phyloP scores from a whole-genome alignment of 2,113 vertebrate species.

The Lutjanus erythropterus region DNA sequence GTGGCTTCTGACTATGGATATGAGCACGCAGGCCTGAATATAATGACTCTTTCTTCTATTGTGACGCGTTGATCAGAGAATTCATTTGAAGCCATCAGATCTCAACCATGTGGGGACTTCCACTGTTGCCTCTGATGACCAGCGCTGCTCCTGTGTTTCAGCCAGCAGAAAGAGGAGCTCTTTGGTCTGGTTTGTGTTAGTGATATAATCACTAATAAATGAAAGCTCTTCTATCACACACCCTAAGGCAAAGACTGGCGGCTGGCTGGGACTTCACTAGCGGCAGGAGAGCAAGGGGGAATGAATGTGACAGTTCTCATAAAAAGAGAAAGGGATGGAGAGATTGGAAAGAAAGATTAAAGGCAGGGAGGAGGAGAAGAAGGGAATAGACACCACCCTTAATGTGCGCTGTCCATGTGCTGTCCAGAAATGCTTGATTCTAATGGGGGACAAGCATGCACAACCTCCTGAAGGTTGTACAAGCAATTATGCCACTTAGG shows the following conservation, averaged over 20 bases:
- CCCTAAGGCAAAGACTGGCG: conserved; percentile 53
- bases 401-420: conserved; percentile 51
- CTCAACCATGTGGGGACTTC: conserved; percentile 38
- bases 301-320: conserved; percentile 53
- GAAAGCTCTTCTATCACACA: conserved; percentile 70
- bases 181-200: conserved; percentile 76
- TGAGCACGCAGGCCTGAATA: neutral
- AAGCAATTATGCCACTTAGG: conserved; percentile 78
- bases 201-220: conserved; percentile 71
- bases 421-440: conserved; percentile 64
- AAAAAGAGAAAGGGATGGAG: conserved; percentile 50
- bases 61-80: conserved; percentile 46
- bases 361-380: conserved; percentile 23
- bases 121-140: conserved; percentile 52
- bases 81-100: conserved; percentile 42
- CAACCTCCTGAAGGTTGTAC: conserved; percentile 77
- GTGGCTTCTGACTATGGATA: conserved; percentile 7
- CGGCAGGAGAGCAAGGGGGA: conserved; percentile 55
- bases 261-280: conserved; percentile 68
- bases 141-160: conserved; percentile 41
- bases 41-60: conserved; percentile 11
- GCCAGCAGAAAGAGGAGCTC: conserved; percentile 59
- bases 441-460: conserved; percentile 70
- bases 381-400: conserved; percentile 22
- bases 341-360: conserved; percentile 42